Conservation (phyloP, 2,113 vertebrate genomes). For the Sisor rabdophorus region DNA sequence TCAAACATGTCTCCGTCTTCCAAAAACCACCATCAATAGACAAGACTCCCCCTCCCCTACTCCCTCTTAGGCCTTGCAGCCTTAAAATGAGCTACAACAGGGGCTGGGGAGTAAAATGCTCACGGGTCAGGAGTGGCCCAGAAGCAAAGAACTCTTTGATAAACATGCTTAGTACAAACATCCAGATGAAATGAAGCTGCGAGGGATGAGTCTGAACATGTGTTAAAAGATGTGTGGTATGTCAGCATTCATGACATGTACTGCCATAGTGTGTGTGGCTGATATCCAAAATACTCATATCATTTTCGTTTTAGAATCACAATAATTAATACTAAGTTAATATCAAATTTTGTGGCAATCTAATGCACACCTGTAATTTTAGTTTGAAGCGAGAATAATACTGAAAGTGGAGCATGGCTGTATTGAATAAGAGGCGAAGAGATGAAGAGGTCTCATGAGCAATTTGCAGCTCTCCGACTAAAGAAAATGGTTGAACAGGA, state of each 20-base stretch:
- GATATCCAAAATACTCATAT: neutral
- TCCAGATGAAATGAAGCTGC: conserved; percentile 1
- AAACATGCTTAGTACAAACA: conserved; percentile 29
- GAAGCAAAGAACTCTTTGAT: conserved; percentile 30
- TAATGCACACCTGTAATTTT: conserved; percentile 22
- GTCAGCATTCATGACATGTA: neutral
- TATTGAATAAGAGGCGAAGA: conserved; percentile 25
- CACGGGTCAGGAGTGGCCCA: conserved; percentile 12
- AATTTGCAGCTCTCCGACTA: conserved; percentile 29
- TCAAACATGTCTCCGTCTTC: conserved; percentile 43
- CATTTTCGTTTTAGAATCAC: neutral
- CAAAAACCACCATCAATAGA: conserved; percentile 47
- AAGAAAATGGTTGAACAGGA: conserved; percentile 30
- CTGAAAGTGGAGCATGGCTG: conserved; percentile 5
- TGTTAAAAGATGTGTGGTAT: conserved; percentile 23
- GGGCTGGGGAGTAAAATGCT: conserved; percentile 31
- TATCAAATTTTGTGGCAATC: conserved; percentile 13
- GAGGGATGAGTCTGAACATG: conserved; percentile 20
- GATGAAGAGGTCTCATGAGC: conserved; percentile 30
- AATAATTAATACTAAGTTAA: neutral
- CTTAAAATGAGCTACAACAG: conserved; percentile 28
- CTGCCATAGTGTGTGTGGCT: neutral
- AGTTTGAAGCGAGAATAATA: conserved; percentile 33
- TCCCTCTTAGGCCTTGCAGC: conserved; percentile 29
- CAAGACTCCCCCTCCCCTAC: conserved; percentile 30